Percentiles rank a stretch among this genome's conserved stretches.
Evolutionary conservation across 2,113 vertebrate genomes (phyloP).

Genomic region (Pteropus alecto): DNA sequence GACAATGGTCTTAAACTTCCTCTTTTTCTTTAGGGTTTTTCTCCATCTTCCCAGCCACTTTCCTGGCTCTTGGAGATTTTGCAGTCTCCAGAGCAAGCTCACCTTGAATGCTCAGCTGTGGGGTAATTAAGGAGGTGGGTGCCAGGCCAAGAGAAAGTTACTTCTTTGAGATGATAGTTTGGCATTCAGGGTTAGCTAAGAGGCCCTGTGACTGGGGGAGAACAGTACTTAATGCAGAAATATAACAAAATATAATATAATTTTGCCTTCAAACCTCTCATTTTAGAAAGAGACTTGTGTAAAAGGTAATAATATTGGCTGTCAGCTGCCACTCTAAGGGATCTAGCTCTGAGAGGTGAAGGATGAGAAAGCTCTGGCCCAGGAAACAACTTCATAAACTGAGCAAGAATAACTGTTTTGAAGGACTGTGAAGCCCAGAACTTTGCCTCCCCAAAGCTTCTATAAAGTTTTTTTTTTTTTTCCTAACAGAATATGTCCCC

Average conservation of each 20-base stretch:
- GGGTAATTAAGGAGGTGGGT: conserved; percentile 60
- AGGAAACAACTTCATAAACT: fast-evolving
- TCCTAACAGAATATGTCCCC: not conserved
- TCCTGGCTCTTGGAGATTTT: not conserved
- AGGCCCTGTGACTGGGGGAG: not conserved
- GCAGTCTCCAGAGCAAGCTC: not conserved
- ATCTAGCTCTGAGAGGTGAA: not conserved
- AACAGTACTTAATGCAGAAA: not conserved
- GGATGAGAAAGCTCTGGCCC: too few relatives aligned
- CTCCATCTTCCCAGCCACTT: not conserved
- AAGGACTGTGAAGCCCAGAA: not conserved
- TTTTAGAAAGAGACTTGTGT: not conserved
- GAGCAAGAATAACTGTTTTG: not conserved
- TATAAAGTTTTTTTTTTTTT: not conserved
- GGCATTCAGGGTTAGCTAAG: not conserved
- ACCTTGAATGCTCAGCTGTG: not conserved
- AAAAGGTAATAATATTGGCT: not conserved
- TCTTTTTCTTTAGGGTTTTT: conserved; percentile 1
- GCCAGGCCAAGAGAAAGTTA: not conserved
- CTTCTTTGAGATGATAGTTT: not conserved
- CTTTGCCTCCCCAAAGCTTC: not conserved
- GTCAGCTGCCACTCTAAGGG: not conserved
- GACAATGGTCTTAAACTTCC: conserved; percentile 69
- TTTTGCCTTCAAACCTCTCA: not conserved
- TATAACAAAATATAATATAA: not conserved